Conservation (phyloP, 2,888 invertebrate genomes). For the Acleris holmiana region DNA sequence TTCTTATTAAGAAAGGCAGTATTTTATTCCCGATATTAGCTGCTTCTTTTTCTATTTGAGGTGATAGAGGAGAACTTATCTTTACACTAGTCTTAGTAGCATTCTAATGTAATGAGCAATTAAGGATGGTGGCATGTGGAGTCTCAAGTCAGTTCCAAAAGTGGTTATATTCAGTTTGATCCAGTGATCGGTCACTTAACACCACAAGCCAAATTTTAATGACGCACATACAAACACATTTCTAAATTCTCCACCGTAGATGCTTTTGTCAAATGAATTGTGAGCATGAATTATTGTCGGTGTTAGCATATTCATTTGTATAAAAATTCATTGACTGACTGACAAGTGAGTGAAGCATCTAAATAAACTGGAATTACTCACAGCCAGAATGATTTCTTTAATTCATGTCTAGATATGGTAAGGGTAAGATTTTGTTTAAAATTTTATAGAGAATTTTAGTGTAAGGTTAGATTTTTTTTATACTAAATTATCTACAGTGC, state of each 20-base stretch:
- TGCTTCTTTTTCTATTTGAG: constrained; percentile 14
- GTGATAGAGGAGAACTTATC: neutral
- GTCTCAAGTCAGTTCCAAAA: too few relatives aligned
- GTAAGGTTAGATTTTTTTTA: constrained; percentile 70
- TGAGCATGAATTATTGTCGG: constrained; percentile 63
- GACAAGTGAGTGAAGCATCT: constrained; percentile 62
- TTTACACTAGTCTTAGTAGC: neutral
- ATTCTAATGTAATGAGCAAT: neutral
- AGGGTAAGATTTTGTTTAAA: constrained; percentile 64
- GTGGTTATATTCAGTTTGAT: neutral
- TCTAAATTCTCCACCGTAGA: constrained; percentile 30
- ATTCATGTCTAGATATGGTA: constrained; percentile 79
- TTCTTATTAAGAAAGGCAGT: too few relatives aligned
- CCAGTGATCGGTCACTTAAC: neutral
- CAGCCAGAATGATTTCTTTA: constrained; percentile 83
- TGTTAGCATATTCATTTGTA: constrained; percentile 51
- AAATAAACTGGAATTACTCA: constrained; percentile 75
- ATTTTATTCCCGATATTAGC: constrained; percentile 19
- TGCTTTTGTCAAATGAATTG: constrained; percentile 44
- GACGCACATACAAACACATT: constrained; percentile 11
- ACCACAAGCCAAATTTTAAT: neutral
- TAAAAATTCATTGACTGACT: constrained; percentile 44
- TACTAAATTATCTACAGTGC: constrained; percentile 82
- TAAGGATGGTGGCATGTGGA: too few relatives aligned
- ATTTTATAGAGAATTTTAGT: constrained; percentile 62